Percentiles rank a stretch among this genome's conserved stretches.
Evolutionary conservation across 2,113 vertebrate species (phyloP).

Genomic region (Tragelaphus scriptus): DNA sequence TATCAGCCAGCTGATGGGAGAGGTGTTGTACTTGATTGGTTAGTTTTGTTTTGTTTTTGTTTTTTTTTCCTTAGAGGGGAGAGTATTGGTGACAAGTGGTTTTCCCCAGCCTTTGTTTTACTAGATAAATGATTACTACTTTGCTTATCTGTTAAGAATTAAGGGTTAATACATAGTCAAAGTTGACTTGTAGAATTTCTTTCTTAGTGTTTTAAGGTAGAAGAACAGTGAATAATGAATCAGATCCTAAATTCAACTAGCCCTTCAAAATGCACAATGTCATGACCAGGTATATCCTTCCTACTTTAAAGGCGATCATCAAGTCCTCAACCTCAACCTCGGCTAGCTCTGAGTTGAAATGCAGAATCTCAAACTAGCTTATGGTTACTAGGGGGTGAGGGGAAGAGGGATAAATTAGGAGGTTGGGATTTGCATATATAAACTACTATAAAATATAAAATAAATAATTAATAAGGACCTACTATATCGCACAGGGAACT

Average conservation of each 20-base stretch:
- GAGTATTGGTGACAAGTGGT: not conserved
- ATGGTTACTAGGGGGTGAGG: not conserved
- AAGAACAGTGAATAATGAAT: not conserved
- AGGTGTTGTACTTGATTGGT: not conserved
- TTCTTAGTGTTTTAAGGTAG: not conserved
- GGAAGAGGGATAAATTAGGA: not conserved
- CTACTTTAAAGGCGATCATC: not conserved
- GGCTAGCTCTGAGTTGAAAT: not conserved
- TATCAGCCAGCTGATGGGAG: not conserved
- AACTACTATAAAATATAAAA: not conserved
- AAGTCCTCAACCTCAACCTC: not conserved
- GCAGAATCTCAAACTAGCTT: not conserved
- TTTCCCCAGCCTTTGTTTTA: not conserved
- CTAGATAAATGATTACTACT: not conserved
- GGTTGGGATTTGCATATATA: not conserved
- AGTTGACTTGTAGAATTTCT: not conserved
- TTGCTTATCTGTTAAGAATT: not conserved
- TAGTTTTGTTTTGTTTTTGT: not conserved
- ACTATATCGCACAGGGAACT: not conserved
- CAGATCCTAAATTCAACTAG: not conserved
- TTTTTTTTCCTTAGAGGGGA: not conserved
- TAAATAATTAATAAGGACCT: not conserved
- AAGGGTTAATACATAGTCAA: not conserved
- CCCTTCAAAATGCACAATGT: not conserved
- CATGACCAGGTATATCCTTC: not conserved